Evolutionary conservation across 2,797 vertebrate genomes (phyloP).

Genomic region (Coendou prehensilis): DNA sequence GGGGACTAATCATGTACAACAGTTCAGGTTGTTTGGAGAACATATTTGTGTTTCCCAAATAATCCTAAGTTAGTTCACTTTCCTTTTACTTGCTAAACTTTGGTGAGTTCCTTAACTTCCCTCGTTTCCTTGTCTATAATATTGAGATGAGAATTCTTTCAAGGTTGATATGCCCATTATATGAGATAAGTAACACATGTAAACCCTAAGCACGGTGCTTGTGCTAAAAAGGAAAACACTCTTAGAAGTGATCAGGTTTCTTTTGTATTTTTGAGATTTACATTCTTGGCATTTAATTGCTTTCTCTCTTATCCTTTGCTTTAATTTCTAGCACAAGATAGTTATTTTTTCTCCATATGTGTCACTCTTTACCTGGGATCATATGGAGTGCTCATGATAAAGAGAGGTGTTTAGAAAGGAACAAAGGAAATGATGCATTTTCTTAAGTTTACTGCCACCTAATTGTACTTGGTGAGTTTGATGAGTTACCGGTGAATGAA

Average conservation of each 20-base stretch:
- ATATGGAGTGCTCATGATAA: constrained; percentile 26
- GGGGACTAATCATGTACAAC: background rate
- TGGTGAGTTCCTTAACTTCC: too few species aligned
- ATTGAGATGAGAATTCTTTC: background rate
- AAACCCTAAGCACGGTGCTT: background rate
- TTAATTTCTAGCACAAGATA: constrained; percentile 23
- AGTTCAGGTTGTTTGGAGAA: background rate
- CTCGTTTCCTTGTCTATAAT: background rate
- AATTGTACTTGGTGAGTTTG: background rate
- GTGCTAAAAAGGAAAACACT: background rate
- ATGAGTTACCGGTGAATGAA: constrained; percentile 1
- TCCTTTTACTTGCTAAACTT: too few species aligned
- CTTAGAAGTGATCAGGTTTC: background rate
- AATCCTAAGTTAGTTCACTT: background rate
- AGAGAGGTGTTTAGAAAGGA: background rate
- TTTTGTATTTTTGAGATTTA: background rate
- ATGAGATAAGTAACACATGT: background rate
- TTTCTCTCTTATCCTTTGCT: constrained; percentile 33
- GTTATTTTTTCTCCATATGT: background rate
- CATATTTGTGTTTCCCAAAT: background rate
- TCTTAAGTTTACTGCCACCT: background rate
- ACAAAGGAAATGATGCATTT: background rate
- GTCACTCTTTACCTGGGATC: constrained; percentile 1
- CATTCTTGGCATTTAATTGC: background rate
- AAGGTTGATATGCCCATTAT: background rate